Evolutionary conservation across 2,113 vertebrate species (phyloP).

Genomic region (Seriola aureovittata): DNA sequence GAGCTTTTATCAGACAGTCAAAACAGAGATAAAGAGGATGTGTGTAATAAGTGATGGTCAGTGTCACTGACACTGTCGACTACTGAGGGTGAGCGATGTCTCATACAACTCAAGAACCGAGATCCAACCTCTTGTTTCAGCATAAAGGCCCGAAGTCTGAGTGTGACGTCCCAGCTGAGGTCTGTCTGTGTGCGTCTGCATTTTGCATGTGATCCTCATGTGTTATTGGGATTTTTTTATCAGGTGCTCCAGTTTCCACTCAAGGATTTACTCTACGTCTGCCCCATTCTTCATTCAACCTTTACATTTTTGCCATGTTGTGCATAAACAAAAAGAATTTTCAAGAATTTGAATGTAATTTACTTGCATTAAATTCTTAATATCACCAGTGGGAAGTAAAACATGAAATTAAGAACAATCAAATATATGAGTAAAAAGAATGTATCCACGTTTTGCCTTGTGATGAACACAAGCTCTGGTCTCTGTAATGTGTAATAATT

Average conservation of each 20-base stretch:
- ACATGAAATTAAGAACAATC: background rate
- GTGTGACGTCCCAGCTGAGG: background rate
- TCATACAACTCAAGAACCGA: background rate
- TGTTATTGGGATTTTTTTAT: conserved; percentile 11
- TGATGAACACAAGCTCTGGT: background rate
- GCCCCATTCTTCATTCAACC: background rate
- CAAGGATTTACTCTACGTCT: background rate
- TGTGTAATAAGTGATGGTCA: conserved; percentile 1
- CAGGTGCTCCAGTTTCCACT: background rate
- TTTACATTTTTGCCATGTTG: background rate
- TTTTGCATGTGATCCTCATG: conserved; percentile 2
- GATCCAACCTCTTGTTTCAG: background rate
- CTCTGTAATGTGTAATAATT: background rate
- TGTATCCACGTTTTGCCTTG: background rate
- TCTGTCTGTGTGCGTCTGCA: background rate
- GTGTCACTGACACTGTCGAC: background rate
- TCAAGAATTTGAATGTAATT: background rate
- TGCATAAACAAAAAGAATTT: background rate
- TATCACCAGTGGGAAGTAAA: background rate
- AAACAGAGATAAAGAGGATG: conserved; percentile 1
- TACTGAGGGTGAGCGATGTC: background rate
- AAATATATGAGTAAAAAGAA: background rate
- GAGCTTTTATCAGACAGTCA: background rate
- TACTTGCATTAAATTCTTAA: background rate
- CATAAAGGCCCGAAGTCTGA: background rate